Evolutionary conservation across 2,888 invertebrate species (phyloP), one percentile per base, ranked within the genome.

Genomic region (Mesorhabditis sp.): DNA sequence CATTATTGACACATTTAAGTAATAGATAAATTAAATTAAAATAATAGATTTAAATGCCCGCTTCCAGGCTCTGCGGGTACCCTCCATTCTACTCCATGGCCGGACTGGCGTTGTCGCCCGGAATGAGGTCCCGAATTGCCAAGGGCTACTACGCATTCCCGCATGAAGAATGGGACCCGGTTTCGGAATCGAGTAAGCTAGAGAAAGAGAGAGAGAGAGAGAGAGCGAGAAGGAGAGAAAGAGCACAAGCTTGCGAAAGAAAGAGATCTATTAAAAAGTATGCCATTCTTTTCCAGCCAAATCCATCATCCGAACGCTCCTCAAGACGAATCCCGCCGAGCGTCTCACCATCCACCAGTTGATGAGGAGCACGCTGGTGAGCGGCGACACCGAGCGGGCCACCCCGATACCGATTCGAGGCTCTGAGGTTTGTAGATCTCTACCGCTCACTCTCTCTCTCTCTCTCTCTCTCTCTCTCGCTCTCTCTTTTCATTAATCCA

Each of bases 21-120:
- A 62, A 10, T 66, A 43, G 7, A 10, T 62, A 10, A 13, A 44
- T 64, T 5, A 10, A 42, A 41, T n/a, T 61, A 5, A 41, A 67
- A 15, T 13, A 28, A 13, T 28, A 61, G n/a, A 50, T 50, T 13
- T 50, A 50, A 13, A 13, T 10, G 58, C n/a, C 65, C 71, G 64
- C 58, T 78, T 83, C 43, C 82, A 89, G 89, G 76, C 89, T 98
- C 75, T 97, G 97, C 87, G 97, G 97, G 0, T 98, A 95, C 87
- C 98, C 98, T 15, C 97, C 98, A 1, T 98, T 98, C 89, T 98
- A 96, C 88, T 95, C 95, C 86, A 94, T 95, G 88, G 93, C 95
- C 83, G 97, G 97, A 0, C 89, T 94, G 69, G 94, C 97, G 58
- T 95, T 98, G 86, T 96, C 95, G 2, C 97, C 97, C 0, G 97